phyloP scores from a whole-genome alignment of 2,888 invertebrate species.

The Silvanus unidentatus region DNA sequence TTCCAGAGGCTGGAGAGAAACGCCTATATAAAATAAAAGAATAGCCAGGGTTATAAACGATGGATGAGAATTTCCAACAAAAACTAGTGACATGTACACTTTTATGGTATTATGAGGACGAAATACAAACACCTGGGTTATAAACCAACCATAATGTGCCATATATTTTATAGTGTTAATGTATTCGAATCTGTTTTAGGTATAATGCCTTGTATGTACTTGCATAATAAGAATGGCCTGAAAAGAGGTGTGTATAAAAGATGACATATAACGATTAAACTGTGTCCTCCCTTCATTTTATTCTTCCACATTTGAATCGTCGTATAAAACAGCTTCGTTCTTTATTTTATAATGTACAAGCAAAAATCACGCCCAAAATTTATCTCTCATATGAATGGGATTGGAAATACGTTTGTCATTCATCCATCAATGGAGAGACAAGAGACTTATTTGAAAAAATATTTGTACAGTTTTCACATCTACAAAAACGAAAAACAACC shows the following conservation, averaged over 20 bases:
- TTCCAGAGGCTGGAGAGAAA: constrained; percentile 44
- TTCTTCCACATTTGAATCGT: background rate
- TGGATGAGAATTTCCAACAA: constrained; percentile 24
- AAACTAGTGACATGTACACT: constrained; percentile 19
- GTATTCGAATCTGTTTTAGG: background rate
- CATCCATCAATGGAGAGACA: too few species aligned
- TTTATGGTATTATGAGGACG: constrained; percentile 22
- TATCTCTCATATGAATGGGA: too few species aligned
- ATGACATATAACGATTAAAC: constrained; percentile 1
- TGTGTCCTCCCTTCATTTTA: background rate
- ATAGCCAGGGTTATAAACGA: constrained; percentile 24
- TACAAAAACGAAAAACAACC: too few species aligned
- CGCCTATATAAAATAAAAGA: constrained; percentile 35
- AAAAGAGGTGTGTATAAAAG: background rate
- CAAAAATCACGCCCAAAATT: background rate
- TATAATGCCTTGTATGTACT: background rate
- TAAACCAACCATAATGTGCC: constrained; percentile 15
- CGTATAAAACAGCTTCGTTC: too few species aligned
- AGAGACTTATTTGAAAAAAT: too few species aligned
- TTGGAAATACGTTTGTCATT: too few species aligned
- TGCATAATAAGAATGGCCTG: background rate
- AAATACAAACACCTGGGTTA: constrained; percentile 28
- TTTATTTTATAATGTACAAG: background rate
- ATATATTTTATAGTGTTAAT: too few species aligned
- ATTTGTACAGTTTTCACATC: too few species aligned